A percentile compares a stretch with the other conserved stretches of the same genome.
Conservation (phyloP, 2,113 vertebrate genomes). For the Marmota flaviventris region DNA sequence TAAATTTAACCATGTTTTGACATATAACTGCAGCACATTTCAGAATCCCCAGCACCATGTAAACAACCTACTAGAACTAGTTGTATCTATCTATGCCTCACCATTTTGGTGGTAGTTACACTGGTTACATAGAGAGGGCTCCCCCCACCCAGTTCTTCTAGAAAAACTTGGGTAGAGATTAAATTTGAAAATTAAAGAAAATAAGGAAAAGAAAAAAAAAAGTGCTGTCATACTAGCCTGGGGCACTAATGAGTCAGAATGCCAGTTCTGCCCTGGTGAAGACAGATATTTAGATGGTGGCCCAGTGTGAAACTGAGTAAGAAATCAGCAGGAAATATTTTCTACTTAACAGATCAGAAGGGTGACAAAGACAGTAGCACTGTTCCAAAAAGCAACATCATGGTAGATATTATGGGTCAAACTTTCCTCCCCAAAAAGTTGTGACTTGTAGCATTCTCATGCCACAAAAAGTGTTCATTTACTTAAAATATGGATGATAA, state of each 20-base stretch:
- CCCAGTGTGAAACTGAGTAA: constrained; percentile 67
- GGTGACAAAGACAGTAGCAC: constrained; percentile 59
- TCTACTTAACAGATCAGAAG: constrained; percentile 77
- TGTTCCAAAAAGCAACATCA: constrained; percentile 51
- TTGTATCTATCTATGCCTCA: background rate
- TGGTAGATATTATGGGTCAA: constrained; percentile 22
- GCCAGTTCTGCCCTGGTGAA: constrained; percentile 59
- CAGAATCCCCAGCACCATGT: background rate
- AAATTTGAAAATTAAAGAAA: constrained; percentile 45
- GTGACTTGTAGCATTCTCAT: background rate
- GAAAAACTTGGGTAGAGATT: constrained; percentile 49
- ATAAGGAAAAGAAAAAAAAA: background rate
- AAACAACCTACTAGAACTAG: background rate
- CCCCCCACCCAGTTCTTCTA: background rate
- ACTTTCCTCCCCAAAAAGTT: constrained; percentile 57
- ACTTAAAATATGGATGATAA: background rate
- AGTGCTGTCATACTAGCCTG: constrained; percentile 61
- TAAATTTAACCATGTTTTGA: background rate
- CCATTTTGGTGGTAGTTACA: background rate
- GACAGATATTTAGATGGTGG: constrained; percentile 62
- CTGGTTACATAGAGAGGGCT: background rate
- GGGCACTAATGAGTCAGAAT: constrained; percentile 73
- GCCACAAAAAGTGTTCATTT: background rate
- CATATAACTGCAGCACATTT: background rate
- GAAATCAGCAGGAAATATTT: constrained; percentile 77